These are phyloP conservation scores for Bimastos eiseni DNA, from an alignment of 2,888 invertebrate species.

Conservation along the genomic window DNA sequence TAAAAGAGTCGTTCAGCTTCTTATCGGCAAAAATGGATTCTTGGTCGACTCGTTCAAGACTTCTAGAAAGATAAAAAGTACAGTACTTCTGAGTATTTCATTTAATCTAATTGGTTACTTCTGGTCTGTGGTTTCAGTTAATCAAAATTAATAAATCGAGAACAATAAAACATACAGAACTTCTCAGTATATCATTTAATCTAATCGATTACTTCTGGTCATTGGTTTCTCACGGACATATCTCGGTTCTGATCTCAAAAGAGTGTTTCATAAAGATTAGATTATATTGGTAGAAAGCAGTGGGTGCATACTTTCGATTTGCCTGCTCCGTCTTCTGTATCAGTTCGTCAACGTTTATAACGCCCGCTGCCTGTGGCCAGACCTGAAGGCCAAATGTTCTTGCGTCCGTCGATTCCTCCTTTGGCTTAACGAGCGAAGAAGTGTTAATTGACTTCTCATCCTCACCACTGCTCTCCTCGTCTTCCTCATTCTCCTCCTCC, in stretches of 20 bases:
- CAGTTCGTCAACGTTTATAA: conserved; percentile 27
- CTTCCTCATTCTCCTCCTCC: conserved; percentile 41
- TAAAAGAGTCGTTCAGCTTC: too few relatives aligned
- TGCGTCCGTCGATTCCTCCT: conserved; percentile 39
- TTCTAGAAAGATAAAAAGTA: too few relatives aligned
- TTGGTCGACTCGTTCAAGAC: too few relatives aligned
- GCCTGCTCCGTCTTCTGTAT: conserved; percentile 24
- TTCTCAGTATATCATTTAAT: too few relatives aligned
- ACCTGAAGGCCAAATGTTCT: conserved; percentile 31
- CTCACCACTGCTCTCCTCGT: conserved; percentile 41
- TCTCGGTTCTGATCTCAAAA: background rate
- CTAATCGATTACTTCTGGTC: background rate
- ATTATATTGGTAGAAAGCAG: background rate
- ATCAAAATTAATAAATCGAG: too few relatives aligned
- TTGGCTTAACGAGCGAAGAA: conserved; percentile 37
- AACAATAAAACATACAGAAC: too few relatives aligned
- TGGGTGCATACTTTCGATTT: background rate
- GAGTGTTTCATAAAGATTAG: background rate
- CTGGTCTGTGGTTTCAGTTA: background rate
- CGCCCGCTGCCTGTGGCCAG: conserved; percentile 27
- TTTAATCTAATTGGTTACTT: background rate
- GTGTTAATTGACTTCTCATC: conserved; percentile 40
- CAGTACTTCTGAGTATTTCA: too few relatives aligned
- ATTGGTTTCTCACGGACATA: background rate
- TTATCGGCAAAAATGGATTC: too few relatives aligned